Percentiles rank a stretch among this genome's conserved stretches.
Evolutionary conservation across 2,797 vertebrate species (phyloP).

Genomic region (Oophaga sylvatica): DNA sequence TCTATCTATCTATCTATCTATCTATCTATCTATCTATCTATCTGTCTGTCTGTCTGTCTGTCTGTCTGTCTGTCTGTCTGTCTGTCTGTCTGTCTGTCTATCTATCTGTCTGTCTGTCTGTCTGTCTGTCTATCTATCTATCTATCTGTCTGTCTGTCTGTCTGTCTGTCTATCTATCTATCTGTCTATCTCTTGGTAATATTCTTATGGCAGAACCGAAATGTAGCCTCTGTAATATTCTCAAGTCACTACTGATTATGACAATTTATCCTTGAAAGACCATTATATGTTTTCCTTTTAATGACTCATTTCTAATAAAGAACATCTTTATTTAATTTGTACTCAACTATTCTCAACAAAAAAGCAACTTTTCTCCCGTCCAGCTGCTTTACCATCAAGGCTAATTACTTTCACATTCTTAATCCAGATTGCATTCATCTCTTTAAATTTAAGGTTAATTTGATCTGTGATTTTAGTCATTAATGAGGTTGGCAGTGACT

Average conservation of each 20-base stretch:
- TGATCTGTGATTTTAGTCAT: constrained; percentile 1
- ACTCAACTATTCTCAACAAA: constrained; percentile 24
- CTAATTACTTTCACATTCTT: constrained; percentile 27
- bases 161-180: constrained; percentile 1
- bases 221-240: no score
- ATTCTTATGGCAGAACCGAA: neutral
- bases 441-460: neutral
- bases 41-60: neutral
- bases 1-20: neutral
- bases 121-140: no score
- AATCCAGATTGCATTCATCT: neutral
- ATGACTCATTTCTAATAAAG: neutral
- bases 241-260: neutral
- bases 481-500: neutral
- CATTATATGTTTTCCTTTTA: neutral
- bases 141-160: neutral
- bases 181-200: neutral
- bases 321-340: constrained; percentile 25
- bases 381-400: neutral
- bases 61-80: neutral
- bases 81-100: neutral
- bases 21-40: neutral
- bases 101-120: neutral
- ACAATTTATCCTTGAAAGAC: neutral
- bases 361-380: constrained; percentile 5